Base-by-base conservation (phyloP, 2,888 invertebrate genomes). In the Chloromyia formosa region DNA sequence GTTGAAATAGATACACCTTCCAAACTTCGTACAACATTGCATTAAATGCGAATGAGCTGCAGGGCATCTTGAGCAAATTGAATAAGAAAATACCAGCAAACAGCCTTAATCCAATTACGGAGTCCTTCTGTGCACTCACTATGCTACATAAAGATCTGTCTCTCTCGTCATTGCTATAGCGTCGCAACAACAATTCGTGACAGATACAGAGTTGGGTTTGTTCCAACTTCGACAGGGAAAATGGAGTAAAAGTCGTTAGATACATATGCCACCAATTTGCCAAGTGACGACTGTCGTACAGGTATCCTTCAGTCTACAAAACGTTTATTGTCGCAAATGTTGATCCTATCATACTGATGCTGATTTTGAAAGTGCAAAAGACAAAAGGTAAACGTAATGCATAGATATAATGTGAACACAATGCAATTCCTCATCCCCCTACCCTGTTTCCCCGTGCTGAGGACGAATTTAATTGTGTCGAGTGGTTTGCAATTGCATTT, bases 251-350 rank as follows among this genome's bases (percentile, higher is more conserved):
- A 60, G 60, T 60, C 22, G 27, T 60, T 60, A 22, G 12, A 14
- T 60, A 60, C 23, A 20, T 23, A 23, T 60, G 60, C 60, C 60
- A 60, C 23, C 60, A 23, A 60, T 60, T 60, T 60, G 27, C 23
- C 60, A 60, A 23, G 60, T 23, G 56, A 56, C 27, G 27, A 35
- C 27, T 35, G 27, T n/a, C n/a, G 27, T 7, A 35, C 27, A 35
- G 27, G 56, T 56, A 18, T 20, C 12, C 16, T 10, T 56, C 10
- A 20, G 56, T 16, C 14, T 23, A 23, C 60, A 60, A 9, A 23
- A 14, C 23, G 10, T 22, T 60, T 20, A 14, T 60, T 60, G 10
- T 60, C 4, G 60, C 60, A 60, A 60, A 60, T 60, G 60, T 60
- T 60, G 23, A 9, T 23, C 22, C 14, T 60, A 23, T 9, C 60